These are phyloP conservation scores for Ophion slaviceki DNA, from an alignment of 2,888 invertebrate species.

Conservation along the genomic window DNA sequence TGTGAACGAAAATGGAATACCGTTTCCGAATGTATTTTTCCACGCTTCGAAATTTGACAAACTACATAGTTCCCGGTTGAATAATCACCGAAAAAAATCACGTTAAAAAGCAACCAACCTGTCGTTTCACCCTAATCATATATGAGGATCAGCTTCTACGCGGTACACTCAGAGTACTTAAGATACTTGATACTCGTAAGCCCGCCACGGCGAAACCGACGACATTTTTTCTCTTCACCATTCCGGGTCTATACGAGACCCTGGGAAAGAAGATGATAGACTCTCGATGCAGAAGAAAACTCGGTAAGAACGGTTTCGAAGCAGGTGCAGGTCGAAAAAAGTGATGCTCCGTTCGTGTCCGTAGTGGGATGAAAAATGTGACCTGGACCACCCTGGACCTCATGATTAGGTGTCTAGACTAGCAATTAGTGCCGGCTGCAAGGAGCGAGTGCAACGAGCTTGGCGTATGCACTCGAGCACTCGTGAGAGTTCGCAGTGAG, in stretches of 20 bases:
- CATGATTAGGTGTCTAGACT: constrained; percentile 57
- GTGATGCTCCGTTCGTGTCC: not conserved
- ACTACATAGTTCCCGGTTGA: too few relatives aligned
- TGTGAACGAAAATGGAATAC: not conserved
- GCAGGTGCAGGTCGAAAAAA: constrained; percentile 51
- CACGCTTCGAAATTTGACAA: not conserved
- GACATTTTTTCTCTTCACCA: not conserved
- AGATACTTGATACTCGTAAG: constrained; percentile 35
- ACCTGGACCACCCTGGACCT: constrained; percentile 49
- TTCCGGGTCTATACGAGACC: constrained; percentile 12
- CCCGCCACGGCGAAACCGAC: not conserved
- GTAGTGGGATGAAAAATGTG: constrained; percentile 12
- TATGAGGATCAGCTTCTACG: constrained; percentile 13
- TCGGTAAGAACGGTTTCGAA: constrained; percentile 5
- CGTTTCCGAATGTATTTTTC: not conserved
- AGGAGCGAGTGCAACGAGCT: constrained; percentile 1
- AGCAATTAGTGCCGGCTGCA: constrained; percentile 42
- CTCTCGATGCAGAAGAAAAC: constrained; percentile 33
- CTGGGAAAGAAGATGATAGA: constrained; percentile 40
- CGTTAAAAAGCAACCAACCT: constrained; percentile 17
- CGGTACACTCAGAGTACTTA: constrained; percentile 35
- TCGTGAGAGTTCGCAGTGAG: not conserved
- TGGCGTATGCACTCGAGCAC: constrained; percentile 7
- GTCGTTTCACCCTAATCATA: constrained; percentile 28
- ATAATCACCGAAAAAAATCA: not conserved